Percentiles rank a stretch among this genome's conserved stretches.
These are phyloP conservation scores for Pterocles gutturalis DNA, from an alignment of 2,113 vertebrate species.

Conservation along the genomic window DNA sequence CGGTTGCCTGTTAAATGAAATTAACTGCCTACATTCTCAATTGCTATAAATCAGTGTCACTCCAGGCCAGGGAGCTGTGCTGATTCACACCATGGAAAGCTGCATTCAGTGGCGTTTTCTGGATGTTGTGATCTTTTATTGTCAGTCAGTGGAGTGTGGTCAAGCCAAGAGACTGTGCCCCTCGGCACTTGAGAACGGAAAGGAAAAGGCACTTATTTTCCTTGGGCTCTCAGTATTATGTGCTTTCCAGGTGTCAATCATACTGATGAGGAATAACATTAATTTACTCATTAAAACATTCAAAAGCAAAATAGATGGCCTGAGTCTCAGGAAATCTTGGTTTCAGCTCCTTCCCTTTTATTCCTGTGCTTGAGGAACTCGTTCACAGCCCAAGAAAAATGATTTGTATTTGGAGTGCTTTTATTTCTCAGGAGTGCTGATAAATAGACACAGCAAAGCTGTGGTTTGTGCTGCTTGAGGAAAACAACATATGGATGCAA, in stretches of 20 bases:
- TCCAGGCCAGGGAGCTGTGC: not conserved
- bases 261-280: not conserved
- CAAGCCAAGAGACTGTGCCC: not conserved
- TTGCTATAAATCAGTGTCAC: conserved; percentile 15
- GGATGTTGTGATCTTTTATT: not conserved
- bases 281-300: not conserved
- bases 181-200: not conserved
- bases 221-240: not conserved
- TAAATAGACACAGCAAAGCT: not conserved
- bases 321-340: not conserved
- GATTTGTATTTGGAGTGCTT: not conserved
- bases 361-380: not conserved
- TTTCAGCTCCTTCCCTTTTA: not conserved
- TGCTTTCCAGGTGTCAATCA: not conserved
- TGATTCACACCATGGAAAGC: not conserved
- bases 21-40: not conserved
- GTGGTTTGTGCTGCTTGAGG: not conserved
- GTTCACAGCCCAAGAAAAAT: not conserved
- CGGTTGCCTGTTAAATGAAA: conserved; percentile 30
- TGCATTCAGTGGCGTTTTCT: not conserved
- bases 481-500: not conserved
- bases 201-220: not conserved
- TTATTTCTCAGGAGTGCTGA: not conserved
- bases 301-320: not conserved
- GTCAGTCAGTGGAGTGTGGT: not conserved